A percentile compares a stretch with the other conserved stretches of the same genome.
These are phyloP conservation scores for Chelon auratus DNA, from an alignment of 2,797 vertebrate species.

Conservation along the genomic window DNA sequence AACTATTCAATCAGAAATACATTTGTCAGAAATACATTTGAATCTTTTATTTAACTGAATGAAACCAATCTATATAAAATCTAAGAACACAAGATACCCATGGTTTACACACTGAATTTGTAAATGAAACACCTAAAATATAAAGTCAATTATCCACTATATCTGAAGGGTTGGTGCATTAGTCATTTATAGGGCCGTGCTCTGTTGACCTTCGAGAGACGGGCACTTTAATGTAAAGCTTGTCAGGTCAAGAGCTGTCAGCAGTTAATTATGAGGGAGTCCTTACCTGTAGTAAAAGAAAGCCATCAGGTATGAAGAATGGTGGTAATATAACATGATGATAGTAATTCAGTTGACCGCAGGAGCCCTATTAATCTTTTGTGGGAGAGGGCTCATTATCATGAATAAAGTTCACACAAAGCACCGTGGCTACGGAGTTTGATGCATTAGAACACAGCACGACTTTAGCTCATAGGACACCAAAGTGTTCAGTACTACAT, in stretches of 20 bases:
- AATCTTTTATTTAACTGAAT: too few species aligned
- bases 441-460: conserved; percentile 7
- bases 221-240: not conserved
- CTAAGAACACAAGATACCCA: not conserved
- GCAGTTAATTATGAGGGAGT: conserved; percentile 30
- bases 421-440: not conserved
- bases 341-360: conserved; percentile 36
- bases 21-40: not conserved
- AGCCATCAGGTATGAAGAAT: conserved; percentile 34
- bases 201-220: not conserved
- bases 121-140: not conserved
- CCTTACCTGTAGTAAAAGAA: conserved; percentile 17
- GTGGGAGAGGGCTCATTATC: not conserved
- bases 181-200: not conserved
- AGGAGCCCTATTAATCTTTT: conserved; percentile 30
- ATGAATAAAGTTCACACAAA: conserved; percentile 23
- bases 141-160: not conserved
- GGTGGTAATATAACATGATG: conserved; percentile 32
- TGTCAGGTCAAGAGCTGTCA: conserved; percentile 17
- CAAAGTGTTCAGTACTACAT: conserved; percentile 9
- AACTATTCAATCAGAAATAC: not conserved
- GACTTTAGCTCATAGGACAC: not conserved
- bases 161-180: not conserved
- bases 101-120: not conserved
- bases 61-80: not conserved